Conservation (phyloP, 2,888 invertebrate genomes). For the Lycia hirtaria region DNA sequence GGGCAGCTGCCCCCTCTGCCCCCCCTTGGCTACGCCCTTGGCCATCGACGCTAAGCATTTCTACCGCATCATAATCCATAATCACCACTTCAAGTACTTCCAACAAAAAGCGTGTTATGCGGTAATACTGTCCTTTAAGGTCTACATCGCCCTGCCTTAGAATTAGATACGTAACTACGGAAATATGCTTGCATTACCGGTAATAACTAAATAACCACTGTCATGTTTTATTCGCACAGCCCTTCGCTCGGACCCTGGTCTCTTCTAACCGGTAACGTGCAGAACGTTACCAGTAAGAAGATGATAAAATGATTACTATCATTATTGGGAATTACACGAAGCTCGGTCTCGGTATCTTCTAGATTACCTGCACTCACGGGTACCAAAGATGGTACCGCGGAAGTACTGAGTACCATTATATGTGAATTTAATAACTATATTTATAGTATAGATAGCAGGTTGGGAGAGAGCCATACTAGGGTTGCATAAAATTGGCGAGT, state of each 20-base stretch:
- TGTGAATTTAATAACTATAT: too few species aligned
- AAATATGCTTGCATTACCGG: conserved; percentile 37
- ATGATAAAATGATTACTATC: conserved; percentile 83
- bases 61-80: conserved; percentile 32
- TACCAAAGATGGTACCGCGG: background rate
- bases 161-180: conserved; percentile 42
- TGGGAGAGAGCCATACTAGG: too few species aligned
- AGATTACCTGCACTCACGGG: conserved; percentile 62
- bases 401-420: too few species aligned
- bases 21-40: too few species aligned
- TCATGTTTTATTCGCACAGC: conserved; percentile 69
- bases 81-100: conserved; percentile 38
- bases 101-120: conserved; percentile 41
- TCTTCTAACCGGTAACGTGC: too few species aligned
- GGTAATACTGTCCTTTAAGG: conserved; percentile 35
- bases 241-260: conserved; percentile 34
- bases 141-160: conserved; percentile 32
- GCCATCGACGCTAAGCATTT: conserved; percentile 27
- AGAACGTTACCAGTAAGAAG: conserved; percentile 68
- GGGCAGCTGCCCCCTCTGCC: too few species aligned
- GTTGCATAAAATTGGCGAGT: too few species aligned
- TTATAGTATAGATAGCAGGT: too few species aligned
- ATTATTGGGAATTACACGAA: conserved; percentile 74
- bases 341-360: conserved; percentile 51
- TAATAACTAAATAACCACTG: conserved; percentile 62